These are phyloP conservation scores for Troides oblongomaculatus DNA, from an alignment of 2,888 invertebrate genomes.

Conservation along the genomic window DNA sequence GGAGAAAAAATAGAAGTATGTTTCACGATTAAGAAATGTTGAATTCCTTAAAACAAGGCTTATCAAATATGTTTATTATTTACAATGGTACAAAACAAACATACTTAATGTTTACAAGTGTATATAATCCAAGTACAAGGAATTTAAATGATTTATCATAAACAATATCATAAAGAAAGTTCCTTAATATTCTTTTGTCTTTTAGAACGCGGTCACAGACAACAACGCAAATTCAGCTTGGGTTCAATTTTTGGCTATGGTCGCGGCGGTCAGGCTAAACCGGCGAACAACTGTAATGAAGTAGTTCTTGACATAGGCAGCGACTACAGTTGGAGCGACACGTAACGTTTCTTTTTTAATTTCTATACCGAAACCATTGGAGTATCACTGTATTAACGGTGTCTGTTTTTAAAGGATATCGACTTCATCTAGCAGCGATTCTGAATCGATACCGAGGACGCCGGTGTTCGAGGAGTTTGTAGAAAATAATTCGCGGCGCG, in stretches of 20 bases:
- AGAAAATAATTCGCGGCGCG: constrained; percentile 50
- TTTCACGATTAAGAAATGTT: constrained; percentile 20
- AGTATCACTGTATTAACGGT: background rate
- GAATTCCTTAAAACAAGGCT: constrained; percentile 19
- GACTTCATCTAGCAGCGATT: constrained; percentile 71
- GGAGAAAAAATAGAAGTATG: constrained; percentile 64
- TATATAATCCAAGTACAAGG: too few relatives aligned
- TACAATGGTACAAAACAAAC: too few relatives aligned
- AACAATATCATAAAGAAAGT: background rate
- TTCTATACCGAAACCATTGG: background rate
- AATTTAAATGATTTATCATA: background rate
- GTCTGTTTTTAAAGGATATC: constrained; percentile 49
- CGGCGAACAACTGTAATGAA: constrained; percentile 58
- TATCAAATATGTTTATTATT: constrained; percentile 1
- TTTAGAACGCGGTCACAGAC: constrained; percentile 43
- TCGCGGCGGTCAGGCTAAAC: constrained; percentile 48
- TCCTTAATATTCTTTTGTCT: background rate
- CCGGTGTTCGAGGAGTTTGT: constrained; percentile 75
- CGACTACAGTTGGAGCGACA: constrained; percentile 73
- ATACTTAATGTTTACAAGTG: constrained; percentile 1
- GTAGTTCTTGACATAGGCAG: constrained; percentile 73
- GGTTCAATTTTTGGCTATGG: constrained; percentile 73
- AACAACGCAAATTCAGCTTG: constrained; percentile 73
- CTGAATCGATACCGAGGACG: constrained; percentile 70
- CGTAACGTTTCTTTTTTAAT: constrained; percentile 46